These are phyloP conservation scores for Anodontia alba DNA, from an alignment of 2,888 invertebrate species.

Conservation along the genomic window DNA sequence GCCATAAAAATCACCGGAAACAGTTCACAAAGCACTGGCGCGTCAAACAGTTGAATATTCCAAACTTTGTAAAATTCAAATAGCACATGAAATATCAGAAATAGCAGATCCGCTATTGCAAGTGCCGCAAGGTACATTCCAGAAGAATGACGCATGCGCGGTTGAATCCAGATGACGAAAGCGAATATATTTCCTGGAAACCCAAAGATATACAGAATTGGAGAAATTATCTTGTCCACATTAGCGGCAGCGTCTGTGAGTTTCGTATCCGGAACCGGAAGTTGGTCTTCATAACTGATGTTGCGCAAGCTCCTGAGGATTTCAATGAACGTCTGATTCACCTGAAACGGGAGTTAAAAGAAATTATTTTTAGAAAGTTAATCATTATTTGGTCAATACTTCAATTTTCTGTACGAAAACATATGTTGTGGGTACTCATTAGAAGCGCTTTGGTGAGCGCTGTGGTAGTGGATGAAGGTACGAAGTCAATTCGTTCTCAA, in stretches of 20 bases:
- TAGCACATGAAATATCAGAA: slow-evolving; percentile 80
- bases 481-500: background rate
- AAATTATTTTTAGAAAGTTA: too few relatives aligned
- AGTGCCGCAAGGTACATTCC: slow-evolving; percentile 84
- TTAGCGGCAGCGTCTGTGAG: slow-evolving; percentile 24
- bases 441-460: too few relatives aligned
- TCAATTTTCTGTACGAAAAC: too few relatives aligned
- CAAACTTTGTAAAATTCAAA: slow-evolving; percentile 81
- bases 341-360: slow-evolving; percentile 37
- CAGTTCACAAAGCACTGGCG: slow-evolving; percentile 79
- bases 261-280: slow-evolving; percentile 37
- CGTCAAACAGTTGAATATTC: slow-evolving; percentile 71
- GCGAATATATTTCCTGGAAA: slow-evolving; percentile 83
- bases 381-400: too few relatives aligned
- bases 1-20: slow-evolving; percentile 81
- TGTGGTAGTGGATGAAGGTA: too few relatives aligned
- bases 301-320: slow-evolving; percentile 49
- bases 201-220: slow-evolving; percentile 82
- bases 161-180: slow-evolving; percentile 82
- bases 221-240: slow-evolving; percentile 57
- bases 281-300: slow-evolving; percentile 17
- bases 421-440: too few relatives aligned
- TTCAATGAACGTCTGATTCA: slow-evolving; percentile 36
- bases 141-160: slow-evolving; percentile 83
- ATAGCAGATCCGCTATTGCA: slow-evolving; percentile 81